Base-by-base conservation (phyloP, 2,113 vertebrate species). In the Trochalopteron elliotii region DNA sequence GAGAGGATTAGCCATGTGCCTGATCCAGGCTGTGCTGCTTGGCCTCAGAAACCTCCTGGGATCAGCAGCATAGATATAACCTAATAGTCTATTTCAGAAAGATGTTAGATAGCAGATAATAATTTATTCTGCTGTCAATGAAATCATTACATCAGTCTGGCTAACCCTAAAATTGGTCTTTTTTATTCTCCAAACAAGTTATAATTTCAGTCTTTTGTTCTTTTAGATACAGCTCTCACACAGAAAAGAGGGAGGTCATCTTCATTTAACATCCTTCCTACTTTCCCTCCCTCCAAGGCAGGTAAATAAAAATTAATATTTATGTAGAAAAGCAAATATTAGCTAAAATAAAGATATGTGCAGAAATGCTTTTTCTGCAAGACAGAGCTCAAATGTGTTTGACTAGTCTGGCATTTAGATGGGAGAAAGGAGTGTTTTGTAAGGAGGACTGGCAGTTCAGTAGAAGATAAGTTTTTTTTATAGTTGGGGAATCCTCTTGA, bases 181-280 rank as follows among this genome's bases (percentile, higher is more conserved):
- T 59, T 85, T 57, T 44, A 49, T 88, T 33, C 31, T 72, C 37
- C 47, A 75, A 50, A 77, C 27, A 84, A 78, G 55, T 35, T 3
- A 18, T 93, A 67, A 93, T 68, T 95, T 86, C 18, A 70, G 25
- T 90, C 78, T 97, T 16, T 86, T 83, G 55, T 67, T 22, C 87
- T 97, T 97, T 90, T 88, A 98, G 97, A 69, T 75, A 79, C 44
- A 49, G 2, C 25, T 27, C 40, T 89, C 1, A 15, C 75, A 65
- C 96, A 94, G 55, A 97, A 96, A 82, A 90, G 89, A 85, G 90
- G 87, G 47, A 97, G 97, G 74, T 96, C 96, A 2, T 97, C 95
- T 50, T 98, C 97, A 50, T 97, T 98, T 92, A 97, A 79, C 24
- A 53, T 95, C 23, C 50, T 97, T 79, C 96, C 97, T 35, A 79